phyloP scores from a whole-genome alignment of 1,140 invertebrate species.

The Chionoecetes opilio region DNA sequence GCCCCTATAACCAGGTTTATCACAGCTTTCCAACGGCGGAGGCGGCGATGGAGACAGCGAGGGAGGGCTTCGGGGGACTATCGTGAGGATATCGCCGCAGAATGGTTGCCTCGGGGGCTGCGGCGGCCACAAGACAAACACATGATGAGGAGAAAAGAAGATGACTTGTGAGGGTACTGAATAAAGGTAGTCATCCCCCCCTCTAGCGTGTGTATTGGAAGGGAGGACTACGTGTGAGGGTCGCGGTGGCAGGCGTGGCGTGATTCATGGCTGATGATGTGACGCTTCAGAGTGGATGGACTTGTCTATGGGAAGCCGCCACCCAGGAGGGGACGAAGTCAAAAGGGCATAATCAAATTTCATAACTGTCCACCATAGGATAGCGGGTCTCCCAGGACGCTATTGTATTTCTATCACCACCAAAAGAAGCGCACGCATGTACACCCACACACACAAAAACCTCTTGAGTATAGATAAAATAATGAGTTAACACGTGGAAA shows the following conservation, averaged over 20 bases:
- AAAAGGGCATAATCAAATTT: conserved; percentile 29
- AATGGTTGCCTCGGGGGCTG: neutral
- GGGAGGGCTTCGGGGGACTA: neutral
- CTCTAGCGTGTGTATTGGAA: no score
- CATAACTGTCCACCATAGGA: neutral
- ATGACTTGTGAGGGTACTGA: neutral
- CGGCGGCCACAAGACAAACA: conserved; percentile 5
- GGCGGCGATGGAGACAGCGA: conserved; percentile 8
- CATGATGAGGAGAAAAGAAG: neutral
- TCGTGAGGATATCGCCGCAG: conserved; percentile 17
- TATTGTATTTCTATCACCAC: neutral
- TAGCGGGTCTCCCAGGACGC: neutral
- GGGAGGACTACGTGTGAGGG: no score
- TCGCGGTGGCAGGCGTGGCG: no score
- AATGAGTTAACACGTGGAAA: no score
- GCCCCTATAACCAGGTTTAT: conserved; percentile 41
- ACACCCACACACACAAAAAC: conserved; percentile 41
- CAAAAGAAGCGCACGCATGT: neutral
- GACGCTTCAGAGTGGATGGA: neutral
- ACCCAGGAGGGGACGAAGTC: neutral
- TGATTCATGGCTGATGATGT: neutral
- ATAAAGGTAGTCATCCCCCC: no score
- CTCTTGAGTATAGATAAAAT: no score
- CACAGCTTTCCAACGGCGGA: conserved; percentile 32
- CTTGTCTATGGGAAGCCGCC: neutral